These are phyloP conservation scores for Mamestra configurata DNA, from an alignment of 1,140 invertebrate genomes.

Conservation along the genomic window DNA sequence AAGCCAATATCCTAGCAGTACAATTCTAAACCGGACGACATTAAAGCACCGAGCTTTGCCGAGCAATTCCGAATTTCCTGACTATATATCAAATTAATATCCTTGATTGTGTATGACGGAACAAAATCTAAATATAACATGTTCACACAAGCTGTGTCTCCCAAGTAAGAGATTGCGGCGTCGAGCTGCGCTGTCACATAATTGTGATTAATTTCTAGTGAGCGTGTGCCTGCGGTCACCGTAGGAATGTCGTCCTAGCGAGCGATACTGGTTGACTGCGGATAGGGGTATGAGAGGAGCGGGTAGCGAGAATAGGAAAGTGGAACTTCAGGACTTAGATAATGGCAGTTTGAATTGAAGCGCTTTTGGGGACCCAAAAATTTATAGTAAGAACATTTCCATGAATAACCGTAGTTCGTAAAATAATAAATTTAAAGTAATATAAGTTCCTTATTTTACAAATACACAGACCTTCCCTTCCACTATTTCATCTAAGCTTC, in stretches of 20 bases:
- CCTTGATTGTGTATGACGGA: slow-evolving; percentile 45
- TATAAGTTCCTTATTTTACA: too few species aligned
- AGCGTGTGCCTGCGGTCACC: slow-evolving; percentile 78
- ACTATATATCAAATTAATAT: slow-evolving; percentile 36
- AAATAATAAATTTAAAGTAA: too few species aligned
- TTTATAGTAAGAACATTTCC: too few species aligned
- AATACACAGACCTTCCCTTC: too few species aligned
- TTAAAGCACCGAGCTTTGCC: background rate
- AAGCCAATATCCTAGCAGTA: slow-evolving; percentile 19
- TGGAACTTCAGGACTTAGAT: background rate
- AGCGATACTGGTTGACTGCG: slow-evolving; percentile 39
- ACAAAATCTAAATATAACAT: slow-evolving; percentile 39
- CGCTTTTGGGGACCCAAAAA: too few species aligned
- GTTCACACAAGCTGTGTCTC: slow-evolving; percentile 49
- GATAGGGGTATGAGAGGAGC: slow-evolving; percentile 55
- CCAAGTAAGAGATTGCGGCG: slow-evolving; percentile 51
- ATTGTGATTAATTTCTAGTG: slow-evolving; percentile 82
- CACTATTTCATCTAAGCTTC: too few species aligned
- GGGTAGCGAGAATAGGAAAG: slow-evolving; percentile 27
- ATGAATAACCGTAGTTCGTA: too few species aligned
- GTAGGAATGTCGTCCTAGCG: slow-evolving; percentile 73
- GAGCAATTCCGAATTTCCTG: slow-evolving; percentile 29
- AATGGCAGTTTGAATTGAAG: background rate
- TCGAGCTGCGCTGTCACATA: slow-evolving; percentile 74
- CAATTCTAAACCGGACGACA: slow-evolving; percentile 26